Conservation (phyloP, 2,888 invertebrate species). For the Xylophagus ater region DNA sequence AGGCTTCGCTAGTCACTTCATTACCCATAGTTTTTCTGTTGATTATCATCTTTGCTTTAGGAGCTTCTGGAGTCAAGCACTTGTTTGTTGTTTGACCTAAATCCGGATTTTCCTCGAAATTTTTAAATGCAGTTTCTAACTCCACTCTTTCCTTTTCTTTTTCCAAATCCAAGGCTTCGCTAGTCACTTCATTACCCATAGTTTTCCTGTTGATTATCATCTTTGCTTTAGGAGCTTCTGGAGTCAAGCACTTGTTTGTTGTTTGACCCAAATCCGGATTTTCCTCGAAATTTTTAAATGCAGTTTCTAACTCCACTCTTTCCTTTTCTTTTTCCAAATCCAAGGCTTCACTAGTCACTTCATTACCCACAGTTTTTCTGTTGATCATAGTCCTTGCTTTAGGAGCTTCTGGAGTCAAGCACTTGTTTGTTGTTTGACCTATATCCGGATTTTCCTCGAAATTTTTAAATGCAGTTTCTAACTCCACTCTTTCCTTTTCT, state of each 20-base stretch:
- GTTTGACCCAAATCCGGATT: conserved; percentile 6
- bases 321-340: conserved; percentile 5
- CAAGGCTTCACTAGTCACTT: not conserved
- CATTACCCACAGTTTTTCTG: conserved; percentile 1
- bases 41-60: not conserved
- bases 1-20: not conserved
- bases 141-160: too few relatives aligned
- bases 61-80: conserved; percentile 8
- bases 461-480: conserved; percentile 11
- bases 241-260: conserved; percentile 1
- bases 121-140: too few relatives aligned
- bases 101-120: conserved; percentile 13
- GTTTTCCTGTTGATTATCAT: conserved; percentile 12
- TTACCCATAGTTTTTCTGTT: conserved; percentile 9
- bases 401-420: conserved; percentile 7
- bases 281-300: conserved; percentile 11
- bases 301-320: not conserved
- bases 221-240: conserved; percentile 4
- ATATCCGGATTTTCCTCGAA: conserved; percentile 10
- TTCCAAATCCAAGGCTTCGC: too few relatives aligned
- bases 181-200: too few relatives aligned
- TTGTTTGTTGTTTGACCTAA: too few relatives aligned
- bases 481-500: too few relatives aligned
- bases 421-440: not conserved
- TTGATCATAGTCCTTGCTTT: not conserved